Evolutionary conservation across 2,113 vertebrate species (phyloP).

Genomic region (Rhinopomastus cyanomelas): DNA sequence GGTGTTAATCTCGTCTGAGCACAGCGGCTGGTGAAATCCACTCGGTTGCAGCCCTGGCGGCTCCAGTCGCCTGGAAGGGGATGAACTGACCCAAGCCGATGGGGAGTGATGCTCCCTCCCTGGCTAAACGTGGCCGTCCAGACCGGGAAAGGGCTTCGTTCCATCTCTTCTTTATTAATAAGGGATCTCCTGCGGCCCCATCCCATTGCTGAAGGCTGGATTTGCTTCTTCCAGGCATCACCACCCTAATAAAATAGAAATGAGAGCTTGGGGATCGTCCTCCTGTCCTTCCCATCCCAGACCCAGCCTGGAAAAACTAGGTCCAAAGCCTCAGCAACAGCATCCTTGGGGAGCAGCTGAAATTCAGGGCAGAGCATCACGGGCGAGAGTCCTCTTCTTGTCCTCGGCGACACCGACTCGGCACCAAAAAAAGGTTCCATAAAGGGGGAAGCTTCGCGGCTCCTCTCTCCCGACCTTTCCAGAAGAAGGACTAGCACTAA

Average conservation of each 20-base stretch:
- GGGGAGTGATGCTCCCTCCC: background rate
- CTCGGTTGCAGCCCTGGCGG: background rate
- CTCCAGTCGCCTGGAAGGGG: background rate
- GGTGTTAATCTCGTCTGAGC: constrained; percentile 20
- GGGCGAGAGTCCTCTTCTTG: background rate
- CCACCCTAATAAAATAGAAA: background rate
- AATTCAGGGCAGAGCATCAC: background rate
- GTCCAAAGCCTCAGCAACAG: background rate
- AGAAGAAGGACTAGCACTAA: constrained; percentile 48
- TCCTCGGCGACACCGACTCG: background rate
- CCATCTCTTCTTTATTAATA: background rate
- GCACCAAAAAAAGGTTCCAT: background rate
- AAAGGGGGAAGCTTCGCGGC: background rate
- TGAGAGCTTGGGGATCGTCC: background rate
- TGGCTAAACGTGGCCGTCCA: fast-evolving
- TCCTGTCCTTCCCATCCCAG: background rate
- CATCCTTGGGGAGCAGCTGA: background rate
- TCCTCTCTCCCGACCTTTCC: constrained; percentile 18
- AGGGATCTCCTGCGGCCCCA: fast-evolving
- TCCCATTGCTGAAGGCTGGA: background rate
- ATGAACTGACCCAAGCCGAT: background rate
- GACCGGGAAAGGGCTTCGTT: background rate
- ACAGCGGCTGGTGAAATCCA: background rate
- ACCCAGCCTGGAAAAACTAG: background rate
- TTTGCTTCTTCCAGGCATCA: background rate